Conservation (phyloP, 1,140 invertebrate species). For the Delia radicum region DNA sequence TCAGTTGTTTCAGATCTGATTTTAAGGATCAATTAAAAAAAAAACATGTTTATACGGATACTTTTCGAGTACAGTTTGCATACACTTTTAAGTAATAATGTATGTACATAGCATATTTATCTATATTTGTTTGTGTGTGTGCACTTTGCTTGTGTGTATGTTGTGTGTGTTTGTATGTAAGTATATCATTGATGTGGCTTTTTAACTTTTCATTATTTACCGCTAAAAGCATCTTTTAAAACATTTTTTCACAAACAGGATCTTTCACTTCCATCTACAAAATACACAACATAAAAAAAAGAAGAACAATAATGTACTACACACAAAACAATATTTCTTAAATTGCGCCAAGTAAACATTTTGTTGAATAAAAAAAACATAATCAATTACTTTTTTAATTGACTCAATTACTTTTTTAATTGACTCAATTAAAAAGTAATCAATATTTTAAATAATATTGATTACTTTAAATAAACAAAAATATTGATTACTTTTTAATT, state of each 20-base stretch:
- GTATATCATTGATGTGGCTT: constrained; percentile 54
- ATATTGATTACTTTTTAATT: no score
- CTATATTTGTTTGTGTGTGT: background rate
- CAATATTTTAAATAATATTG: no score
- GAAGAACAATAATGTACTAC: background rate
- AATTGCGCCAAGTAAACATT: no score
- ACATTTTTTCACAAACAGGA: constrained; percentile 33
- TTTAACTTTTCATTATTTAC: constrained; percentile 57
- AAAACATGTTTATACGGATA: no score
- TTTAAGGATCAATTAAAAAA: no score
- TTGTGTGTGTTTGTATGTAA: background rate
- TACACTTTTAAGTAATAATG: background rate
- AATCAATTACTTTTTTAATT: no score
- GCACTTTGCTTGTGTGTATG: background rate
- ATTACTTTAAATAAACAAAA: no score
- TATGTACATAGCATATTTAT: background rate
- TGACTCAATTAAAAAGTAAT: no score
- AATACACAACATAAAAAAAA: background rate
- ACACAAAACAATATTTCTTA: background rate
- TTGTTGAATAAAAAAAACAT: no score
- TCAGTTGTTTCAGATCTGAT: no score
- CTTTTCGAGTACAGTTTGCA: no score
- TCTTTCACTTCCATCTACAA: constrained; percentile 5
- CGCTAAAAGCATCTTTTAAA: constrained; percentile 57
- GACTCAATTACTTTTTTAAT: no score